Percentiles rank a stretch among this genome's conserved stretches.
phyloP scores from a whole-genome alignment of 2,113 vertebrate genomes.

The Thinocorus orbignyianus region DNA sequence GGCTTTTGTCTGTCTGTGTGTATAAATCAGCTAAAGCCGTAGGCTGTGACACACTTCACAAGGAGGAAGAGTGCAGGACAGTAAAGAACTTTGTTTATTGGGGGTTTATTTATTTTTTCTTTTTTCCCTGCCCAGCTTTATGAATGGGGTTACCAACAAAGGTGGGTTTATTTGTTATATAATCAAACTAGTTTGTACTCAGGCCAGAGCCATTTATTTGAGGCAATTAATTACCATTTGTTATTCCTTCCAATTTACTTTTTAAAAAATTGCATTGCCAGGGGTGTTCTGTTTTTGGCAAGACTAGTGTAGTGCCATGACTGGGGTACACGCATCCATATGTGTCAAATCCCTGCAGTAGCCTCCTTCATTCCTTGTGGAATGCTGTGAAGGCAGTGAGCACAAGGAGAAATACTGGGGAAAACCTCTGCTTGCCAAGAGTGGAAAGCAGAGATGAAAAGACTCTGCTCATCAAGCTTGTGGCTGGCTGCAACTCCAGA shows the following conservation, averaged over 20 bases:
- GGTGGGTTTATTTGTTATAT: neutral
- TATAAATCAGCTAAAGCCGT: neutral
- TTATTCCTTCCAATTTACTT: constrained; percentile 16
- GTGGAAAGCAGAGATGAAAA: neutral
- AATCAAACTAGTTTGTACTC: neutral
- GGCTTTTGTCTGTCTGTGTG: neutral
- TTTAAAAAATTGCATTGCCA: neutral
- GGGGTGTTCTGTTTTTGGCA: neutral
- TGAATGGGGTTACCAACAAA: neutral
- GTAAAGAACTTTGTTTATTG: neutral
- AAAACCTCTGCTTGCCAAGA: neutral
- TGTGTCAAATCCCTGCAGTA: neutral
- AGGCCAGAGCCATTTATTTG: neutral
- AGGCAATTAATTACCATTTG: constrained; percentile 25
- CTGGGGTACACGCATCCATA: neutral
- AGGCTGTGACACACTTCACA: neutral
- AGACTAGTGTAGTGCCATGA: neutral
- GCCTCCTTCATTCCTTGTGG: neutral
- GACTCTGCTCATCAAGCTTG: neutral
- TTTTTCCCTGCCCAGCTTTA: neutral
- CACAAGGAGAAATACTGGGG: neutral
- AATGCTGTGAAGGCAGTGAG: neutral
- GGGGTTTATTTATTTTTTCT: neutral
- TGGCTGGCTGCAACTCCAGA: neutral
- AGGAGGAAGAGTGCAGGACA: neutral